phyloP scores from a whole-genome alignment of 2,797 vertebrate species.

The Amblyraja radiata region DNA sequence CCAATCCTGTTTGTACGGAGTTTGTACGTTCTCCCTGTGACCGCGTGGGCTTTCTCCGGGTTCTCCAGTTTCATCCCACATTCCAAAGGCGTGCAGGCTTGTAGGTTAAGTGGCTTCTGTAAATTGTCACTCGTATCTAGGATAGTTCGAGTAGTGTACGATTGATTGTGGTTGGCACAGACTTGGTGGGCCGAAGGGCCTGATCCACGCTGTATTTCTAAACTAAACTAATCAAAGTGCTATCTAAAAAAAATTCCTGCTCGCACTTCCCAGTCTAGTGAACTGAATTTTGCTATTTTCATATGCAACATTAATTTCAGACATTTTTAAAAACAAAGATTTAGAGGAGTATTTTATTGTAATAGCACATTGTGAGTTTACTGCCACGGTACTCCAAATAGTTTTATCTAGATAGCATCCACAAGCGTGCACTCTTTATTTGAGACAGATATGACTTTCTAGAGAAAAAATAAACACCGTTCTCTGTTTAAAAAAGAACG shows the following conservation, averaged over 20 bases:
- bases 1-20: too few species aligned
- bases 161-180: too few species aligned
- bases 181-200: too few species aligned
- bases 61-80: too few species aligned
- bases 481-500: neutral
- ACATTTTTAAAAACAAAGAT: neutral
- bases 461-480: slow-evolving; percentile 28
- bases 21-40: too few species aligned
- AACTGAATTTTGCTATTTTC: neutral
- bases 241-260: neutral
- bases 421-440: neutral
- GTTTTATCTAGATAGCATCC: neutral
- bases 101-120: too few species aligned
- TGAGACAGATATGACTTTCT: slow-evolving; percentile 32
- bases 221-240: neutral
- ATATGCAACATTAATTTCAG: neutral
- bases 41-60: too few species aligned
- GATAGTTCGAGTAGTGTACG: too few species aligned
- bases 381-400: neutral
- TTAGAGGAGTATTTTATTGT: neutral
- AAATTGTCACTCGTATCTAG: too few species aligned
- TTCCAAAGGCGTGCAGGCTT: too few species aligned
- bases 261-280: neutral
- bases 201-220: neutral
- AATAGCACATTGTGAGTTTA: neutral